Conservation (phyloP, 2,888 invertebrate genomes). For the Mycogona germanica region DNA sequence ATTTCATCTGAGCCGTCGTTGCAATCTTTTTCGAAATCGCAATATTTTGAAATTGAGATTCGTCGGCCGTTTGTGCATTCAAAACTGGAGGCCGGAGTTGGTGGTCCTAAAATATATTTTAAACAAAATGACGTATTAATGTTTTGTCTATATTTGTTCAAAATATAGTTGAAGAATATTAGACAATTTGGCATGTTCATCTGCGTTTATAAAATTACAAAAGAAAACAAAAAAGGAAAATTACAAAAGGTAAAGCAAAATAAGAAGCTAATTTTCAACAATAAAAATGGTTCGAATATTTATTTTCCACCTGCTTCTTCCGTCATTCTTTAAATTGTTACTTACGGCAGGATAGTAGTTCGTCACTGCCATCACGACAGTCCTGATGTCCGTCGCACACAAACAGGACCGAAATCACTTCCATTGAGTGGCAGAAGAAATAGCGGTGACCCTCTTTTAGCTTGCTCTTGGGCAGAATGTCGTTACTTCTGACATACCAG, state of each 20-base stretch:
- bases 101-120: background rate
- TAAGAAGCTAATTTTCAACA: background rate
- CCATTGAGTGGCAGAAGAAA: constrained; percentile 26
- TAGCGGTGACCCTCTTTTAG: constrained; percentile 23
- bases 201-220: background rate
- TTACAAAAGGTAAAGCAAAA: background rate
- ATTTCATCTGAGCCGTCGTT: constrained; percentile 36
- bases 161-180: background rate
- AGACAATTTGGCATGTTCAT: background rate
- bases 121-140: background rate
- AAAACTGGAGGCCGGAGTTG: constrained; percentile 11
- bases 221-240: background rate
- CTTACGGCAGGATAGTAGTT: constrained; percentile 27
- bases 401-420: constrained; percentile 26
- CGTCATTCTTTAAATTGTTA: background rate
- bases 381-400: constrained; percentile 28
- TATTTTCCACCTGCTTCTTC: background rate
- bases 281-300: background rate
- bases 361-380: constrained; percentile 30
- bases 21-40: constrained; percentile 37
- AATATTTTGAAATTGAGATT: constrained; percentile 25
- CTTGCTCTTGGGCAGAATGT: background rate
- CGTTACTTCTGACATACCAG: constrained; percentile 1
- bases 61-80: constrained; percentile 5
- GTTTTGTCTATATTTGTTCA: background rate